These are phyloP conservation scores for Eulacestoma nigropectus DNA, from an alignment of 2,113 vertebrate genomes.

Conservation along the genomic window DNA sequence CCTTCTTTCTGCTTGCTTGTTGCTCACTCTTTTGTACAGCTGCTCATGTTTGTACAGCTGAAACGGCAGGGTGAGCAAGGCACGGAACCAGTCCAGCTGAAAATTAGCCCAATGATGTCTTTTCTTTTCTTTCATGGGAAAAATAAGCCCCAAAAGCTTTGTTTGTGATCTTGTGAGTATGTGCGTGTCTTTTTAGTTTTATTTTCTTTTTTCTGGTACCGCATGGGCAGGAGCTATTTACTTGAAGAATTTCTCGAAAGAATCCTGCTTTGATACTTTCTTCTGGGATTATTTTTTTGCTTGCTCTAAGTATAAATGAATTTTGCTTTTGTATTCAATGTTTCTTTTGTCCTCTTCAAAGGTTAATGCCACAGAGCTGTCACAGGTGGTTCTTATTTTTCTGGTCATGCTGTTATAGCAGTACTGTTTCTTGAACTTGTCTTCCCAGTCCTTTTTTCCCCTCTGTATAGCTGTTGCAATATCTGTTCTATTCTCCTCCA, in stretches of 20 bases:
- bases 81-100: neutral
- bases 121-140: conserved; percentile 33
- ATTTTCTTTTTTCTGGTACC: conserved; percentile 49
- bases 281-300: conserved; percentile 56
- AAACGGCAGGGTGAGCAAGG: conserved; percentile 20
- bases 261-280: conserved; percentile 58
- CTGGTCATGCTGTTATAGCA: conserved; percentile 39
- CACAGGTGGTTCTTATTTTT: conserved; percentile 62
- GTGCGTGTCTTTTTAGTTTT: conserved; percentile 55
- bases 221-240: conserved; percentile 47
- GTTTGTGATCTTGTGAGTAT: conserved; percentile 56
- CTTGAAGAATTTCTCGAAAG: conserved; percentile 57
- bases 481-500: conserved; percentile 43
- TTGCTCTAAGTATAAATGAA: conserved; percentile 40
- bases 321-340: conserved; percentile 46
- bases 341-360: conserved; percentile 61
- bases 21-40: neutral
- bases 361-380: conserved; percentile 47
- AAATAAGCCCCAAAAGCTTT: conserved; percentile 48
- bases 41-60: conserved; percentile 26
- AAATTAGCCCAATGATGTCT: conserved; percentile 30
- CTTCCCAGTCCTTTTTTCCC: conserved; percentile 32
- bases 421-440: conserved; percentile 54
- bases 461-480: conserved; percentile 37
- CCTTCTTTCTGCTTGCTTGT: conserved; percentile 23